phyloP scores from a whole-genome alignment of 2,797 vertebrate species.

The Cygnus olor region DNA sequence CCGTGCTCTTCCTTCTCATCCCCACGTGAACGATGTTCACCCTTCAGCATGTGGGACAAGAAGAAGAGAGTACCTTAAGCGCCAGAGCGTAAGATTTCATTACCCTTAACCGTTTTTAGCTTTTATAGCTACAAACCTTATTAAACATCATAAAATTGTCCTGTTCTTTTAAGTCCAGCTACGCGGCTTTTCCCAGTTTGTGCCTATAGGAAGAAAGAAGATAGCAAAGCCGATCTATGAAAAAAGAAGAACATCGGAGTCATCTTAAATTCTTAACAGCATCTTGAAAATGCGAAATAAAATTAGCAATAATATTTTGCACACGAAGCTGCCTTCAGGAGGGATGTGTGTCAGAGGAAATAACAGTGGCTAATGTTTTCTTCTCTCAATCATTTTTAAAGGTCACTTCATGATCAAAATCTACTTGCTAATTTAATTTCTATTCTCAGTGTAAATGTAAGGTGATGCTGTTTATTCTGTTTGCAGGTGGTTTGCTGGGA shows the following conservation, averaged over 20 bases:
- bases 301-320: slow-evolving; percentile 55
- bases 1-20: background rate
- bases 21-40: background rate
- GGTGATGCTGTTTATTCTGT: background rate
- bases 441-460: slow-evolving; percentile 31
- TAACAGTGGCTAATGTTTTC: slow-evolving; percentile 27
- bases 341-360: slow-evolving; percentile 28
- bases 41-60: background rate
- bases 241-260: slow-evolving; percentile 15
- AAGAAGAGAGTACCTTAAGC: slow-evolving; percentile 1
- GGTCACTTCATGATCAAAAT: slow-evolving; percentile 68
- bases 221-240: background rate
- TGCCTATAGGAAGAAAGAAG: background rate
- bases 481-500: background rate
- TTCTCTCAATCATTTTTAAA: slow-evolving; percentile 63
- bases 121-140: slow-evolving; percentile 43
- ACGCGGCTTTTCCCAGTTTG: background rate
- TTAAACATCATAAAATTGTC: slow-evolving; percentile 58
- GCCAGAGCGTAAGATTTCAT: slow-evolving; percentile 44
- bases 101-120: slow-evolving; percentile 32
- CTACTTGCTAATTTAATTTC: slow-evolving; percentile 62
- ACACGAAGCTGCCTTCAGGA: slow-evolving; percentile 36
- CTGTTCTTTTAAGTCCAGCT: slow-evolving; percentile 43
- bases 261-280: slow-evolving; percentile 21
- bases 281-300: slow-evolving; percentile 26